phyloP scores from a whole-genome alignment of 2,113 vertebrate species.

The Oryzias melastigma region DNA sequence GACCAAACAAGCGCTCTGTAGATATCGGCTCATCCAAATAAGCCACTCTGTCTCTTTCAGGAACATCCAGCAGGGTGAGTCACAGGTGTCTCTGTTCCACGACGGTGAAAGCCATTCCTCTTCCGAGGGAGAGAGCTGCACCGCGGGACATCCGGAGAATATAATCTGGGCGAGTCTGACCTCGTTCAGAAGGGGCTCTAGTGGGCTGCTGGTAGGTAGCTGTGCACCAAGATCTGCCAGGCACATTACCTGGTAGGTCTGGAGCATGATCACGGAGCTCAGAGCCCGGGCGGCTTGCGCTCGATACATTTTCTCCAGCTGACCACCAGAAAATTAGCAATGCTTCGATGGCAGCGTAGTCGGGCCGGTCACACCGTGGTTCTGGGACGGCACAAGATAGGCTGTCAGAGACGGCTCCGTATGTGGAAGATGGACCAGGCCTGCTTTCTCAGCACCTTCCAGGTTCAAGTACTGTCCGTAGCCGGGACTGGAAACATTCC shows the following conservation, averaged over 20 bases:
- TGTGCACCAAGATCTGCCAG: neutral
- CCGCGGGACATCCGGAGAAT: neutral
- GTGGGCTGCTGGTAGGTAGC: neutral
- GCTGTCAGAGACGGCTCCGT: neutral
- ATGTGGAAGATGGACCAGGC: neutral
- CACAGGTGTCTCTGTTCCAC: neutral
- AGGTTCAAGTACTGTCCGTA: neutral
- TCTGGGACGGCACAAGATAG: too few relatives aligned
- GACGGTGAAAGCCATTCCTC: neutral
- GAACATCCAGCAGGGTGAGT: neutral
- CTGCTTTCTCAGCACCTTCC: neutral
- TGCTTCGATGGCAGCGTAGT: neutral
- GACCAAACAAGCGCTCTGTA: neutral
- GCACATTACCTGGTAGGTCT: neutral
- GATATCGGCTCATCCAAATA: neutral
- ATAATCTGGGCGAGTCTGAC: neutral
- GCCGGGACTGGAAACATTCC: too few relatives aligned
- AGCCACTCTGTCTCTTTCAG: neutral
- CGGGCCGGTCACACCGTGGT: too few relatives aligned
- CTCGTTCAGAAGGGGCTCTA: neutral
- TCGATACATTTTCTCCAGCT: too few relatives aligned
- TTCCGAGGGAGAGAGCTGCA: neutral
- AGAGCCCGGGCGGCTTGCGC: neutral
- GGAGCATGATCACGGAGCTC: neutral
- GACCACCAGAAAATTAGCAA: too few relatives aligned